These are phyloP conservation scores for Acanthosoma haemorrhoidale DNA, from an alignment of 2,888 invertebrate species.

Conservation along the genomic window DNA sequence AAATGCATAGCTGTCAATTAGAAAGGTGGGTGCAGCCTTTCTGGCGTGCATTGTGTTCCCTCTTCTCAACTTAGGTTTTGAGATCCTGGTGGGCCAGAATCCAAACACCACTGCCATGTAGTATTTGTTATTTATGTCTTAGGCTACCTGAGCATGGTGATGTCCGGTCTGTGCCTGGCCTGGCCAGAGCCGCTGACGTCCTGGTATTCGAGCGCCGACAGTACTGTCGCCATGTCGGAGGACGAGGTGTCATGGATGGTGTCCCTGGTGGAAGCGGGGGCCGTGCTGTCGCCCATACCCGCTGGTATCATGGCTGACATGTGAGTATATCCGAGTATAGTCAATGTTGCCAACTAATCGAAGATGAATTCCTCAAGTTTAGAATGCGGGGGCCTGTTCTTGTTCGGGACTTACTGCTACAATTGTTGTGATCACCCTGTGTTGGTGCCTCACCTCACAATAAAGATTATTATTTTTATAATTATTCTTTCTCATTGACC, in stretches of 20 bases:
- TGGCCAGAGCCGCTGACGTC: conserved; percentile 36
- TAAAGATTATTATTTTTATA: too few species aligned
- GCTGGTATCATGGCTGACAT: conserved; percentile 34
- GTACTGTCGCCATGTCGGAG: conserved; percentile 30
- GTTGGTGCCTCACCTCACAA: too few species aligned
- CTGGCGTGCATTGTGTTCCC: background rate
- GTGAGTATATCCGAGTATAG: conserved; percentile 20
- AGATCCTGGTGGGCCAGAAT: too few species aligned
- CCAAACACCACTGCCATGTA: too few species aligned
- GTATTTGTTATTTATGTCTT: background rate
- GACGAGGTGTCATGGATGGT: conserved; percentile 28
- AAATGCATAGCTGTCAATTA: too few species aligned
- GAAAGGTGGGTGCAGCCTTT: too few species aligned
- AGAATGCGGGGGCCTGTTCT: too few species aligned
- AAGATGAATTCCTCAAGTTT: too few species aligned
- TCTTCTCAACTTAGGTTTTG: background rate
- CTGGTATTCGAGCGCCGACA: background rate
- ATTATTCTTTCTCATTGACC: too few species aligned
- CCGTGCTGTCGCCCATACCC: conserved; percentile 32
- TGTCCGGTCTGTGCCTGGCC: conserved; percentile 35
- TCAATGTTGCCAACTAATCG: too few species aligned
- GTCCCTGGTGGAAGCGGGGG: conserved; percentile 34
- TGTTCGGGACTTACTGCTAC: too few species aligned
- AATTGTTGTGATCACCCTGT: too few species aligned
- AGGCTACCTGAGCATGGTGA: conserved; percentile 28